Evolutionary conservation across 2,888 invertebrate genomes (phyloP).

Genomic region (Abrostola tripartita): DNA sequence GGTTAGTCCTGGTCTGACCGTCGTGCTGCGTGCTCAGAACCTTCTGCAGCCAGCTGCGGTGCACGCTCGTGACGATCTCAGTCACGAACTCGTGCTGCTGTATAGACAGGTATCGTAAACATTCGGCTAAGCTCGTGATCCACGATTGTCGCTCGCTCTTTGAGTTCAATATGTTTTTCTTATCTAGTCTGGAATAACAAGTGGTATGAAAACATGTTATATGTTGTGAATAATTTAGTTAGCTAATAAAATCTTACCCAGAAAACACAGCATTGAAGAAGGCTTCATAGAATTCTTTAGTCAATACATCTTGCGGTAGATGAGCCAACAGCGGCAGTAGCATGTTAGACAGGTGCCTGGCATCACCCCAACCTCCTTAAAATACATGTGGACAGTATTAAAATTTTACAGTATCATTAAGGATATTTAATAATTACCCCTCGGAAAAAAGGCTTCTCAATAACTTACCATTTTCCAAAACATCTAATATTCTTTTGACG

Average conservation of each 20-base stretch:
- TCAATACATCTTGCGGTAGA: conserved; percentile 87
- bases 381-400: neutral
- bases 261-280: conserved; percentile 91
- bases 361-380: conserved; percentile 93
- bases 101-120: conserved; percentile 85
- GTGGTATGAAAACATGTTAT: neutral
- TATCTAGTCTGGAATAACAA: conserved; percentile 85
- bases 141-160: conserved; percentile 91
- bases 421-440: neutral
- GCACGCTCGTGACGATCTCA: conserved; percentile 65
- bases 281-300: conserved; percentile 88
- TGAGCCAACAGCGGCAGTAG: conserved; percentile 93
- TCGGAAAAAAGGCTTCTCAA: neutral
- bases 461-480: conserved; percentile 74
- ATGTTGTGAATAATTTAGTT: neutral
- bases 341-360: conserved; percentile 91
- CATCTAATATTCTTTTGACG: conserved; percentile 69
- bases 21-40: conserved; percentile 51
- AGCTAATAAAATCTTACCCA: conserved; percentile 85
- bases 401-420: neutral
- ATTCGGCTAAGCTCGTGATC: conserved; percentile 91
- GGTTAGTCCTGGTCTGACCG: conserved; percentile 49
- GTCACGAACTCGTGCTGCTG: conserved; percentile 58
- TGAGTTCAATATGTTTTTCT: conserved; percentile 88
- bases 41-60: conserved; percentile 69